Percentiles rank a stretch among this genome's conserved stretches.
phyloP scores from a whole-genome alignment of 1,140 invertebrate genomes.

The Pteromalus puparum region DNA sequence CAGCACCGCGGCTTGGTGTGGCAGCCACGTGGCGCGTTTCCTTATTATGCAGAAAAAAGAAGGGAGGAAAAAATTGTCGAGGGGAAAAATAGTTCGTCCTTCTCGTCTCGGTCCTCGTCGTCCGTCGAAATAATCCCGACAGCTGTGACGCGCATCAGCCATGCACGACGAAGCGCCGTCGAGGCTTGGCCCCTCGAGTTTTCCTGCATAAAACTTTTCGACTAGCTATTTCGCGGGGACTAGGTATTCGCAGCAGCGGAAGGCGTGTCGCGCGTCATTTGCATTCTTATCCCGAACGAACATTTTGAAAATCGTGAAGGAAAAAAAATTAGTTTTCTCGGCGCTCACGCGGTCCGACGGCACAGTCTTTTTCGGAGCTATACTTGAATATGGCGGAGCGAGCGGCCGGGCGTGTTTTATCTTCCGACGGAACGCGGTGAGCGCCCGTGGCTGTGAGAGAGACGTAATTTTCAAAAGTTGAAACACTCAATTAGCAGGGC shows the following conservation, averaged over 20 bases:
- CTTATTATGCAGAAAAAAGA: constrained; percentile 38
- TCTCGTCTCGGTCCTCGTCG: constrained; percentile 30
- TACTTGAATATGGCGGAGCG: not conserved
- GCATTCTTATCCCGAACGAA: constrained; percentile 30
- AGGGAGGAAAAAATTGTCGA: constrained; percentile 36
- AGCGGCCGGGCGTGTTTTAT: constrained; percentile 30
- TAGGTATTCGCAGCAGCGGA: constrained; percentile 13
- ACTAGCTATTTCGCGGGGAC: constrained; percentile 34
- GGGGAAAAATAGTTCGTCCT: constrained; percentile 60
- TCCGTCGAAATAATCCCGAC: constrained; percentile 63
- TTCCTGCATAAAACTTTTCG: constrained; percentile 47
- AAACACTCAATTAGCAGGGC: constrained; percentile 45
- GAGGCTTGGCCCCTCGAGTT: constrained; percentile 4
- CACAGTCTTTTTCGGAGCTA: not conserved
- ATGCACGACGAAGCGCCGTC: constrained; percentile 52
- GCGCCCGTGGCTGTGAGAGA: not conserved
- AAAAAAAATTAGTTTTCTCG: constrained; percentile 17
- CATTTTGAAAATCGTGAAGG: constrained; percentile 25
- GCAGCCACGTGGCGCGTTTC: not conserved
- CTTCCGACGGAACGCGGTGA: constrained; percentile 41
- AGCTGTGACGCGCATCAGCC: constrained; percentile 64
- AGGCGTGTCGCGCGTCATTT: constrained; percentile 36
- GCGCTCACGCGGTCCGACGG: not conserved
- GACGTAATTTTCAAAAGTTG: constrained; percentile 29
- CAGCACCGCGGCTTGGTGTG: not conserved